Evolutionary conservation across 2,113 vertebrate genomes (phyloP).

Genomic region (Phrynosoma platyrhinos): DNA sequence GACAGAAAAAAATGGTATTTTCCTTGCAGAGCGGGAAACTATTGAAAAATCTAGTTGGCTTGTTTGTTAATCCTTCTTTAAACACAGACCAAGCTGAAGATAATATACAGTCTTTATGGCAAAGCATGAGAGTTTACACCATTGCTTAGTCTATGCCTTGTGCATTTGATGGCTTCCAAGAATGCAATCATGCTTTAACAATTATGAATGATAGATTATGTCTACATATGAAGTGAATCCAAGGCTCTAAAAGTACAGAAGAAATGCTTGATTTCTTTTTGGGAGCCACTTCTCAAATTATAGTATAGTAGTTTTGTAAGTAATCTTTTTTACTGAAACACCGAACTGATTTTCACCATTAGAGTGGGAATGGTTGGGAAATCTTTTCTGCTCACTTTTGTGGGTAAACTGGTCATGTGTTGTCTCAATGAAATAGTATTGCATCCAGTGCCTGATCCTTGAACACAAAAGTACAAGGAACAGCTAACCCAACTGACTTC

Average conservation of each 20-base stretch:
- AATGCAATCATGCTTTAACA: slow-evolving; percentile 56
- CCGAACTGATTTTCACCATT: background rate
- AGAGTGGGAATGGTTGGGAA: background rate
- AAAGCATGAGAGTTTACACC: slow-evolving; percentile 35
- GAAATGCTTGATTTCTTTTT: slow-evolving; percentile 47
- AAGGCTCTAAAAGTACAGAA: slow-evolving; percentile 36
- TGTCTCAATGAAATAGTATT: background rate
- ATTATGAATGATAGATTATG: slow-evolving; percentile 41
- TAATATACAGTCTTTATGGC: slow-evolving; percentile 59
- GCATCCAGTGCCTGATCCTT: background rate
- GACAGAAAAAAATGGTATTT: slow-evolving; percentile 24
- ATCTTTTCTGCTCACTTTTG: background rate
- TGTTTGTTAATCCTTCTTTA: slow-evolving; percentile 56
- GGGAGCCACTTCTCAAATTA: slow-evolving; percentile 42
- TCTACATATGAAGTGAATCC: slow-evolving; percentile 18
- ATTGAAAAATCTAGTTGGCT: slow-evolving; percentile 20
- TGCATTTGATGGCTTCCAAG: slow-evolving; percentile 56
- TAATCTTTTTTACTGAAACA: background rate
- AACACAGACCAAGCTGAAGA: slow-evolving; percentile 54
- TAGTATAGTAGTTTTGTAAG: slow-evolving; percentile 16
- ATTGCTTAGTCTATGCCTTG: slow-evolving; percentile 42
- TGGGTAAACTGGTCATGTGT: background rate
- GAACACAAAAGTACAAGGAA: slow-evolving; percentile 9
- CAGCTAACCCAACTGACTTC: background rate
- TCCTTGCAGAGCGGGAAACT: slow-evolving; percentile 52